Base-by-base conservation (phyloP, 2,113 vertebrate species). In the Collichthys lucidus region DNA sequence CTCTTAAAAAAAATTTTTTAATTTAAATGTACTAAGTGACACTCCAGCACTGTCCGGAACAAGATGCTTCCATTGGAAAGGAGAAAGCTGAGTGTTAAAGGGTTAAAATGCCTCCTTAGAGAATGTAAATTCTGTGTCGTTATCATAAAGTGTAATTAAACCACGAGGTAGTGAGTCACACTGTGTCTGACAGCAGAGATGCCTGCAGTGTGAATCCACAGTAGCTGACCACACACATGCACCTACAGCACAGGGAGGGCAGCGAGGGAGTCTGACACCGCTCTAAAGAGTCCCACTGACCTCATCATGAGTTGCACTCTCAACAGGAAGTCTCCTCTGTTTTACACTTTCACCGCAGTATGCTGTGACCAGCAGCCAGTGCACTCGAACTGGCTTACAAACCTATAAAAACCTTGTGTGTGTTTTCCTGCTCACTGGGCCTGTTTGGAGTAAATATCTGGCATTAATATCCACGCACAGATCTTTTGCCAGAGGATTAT, bases 401-500 rank as follows among this genome's bases (percentile, higher is more conserved):
- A 62, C 52, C 71, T 9, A 22, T 60, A 26, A 64, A 64, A 76
- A 49, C 26, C 75, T 14, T n/a, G 56, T 74, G 7, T 53, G 62
- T 52, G 70, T 69, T 63, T 77, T 31, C 64, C 47, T 53, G 35
- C 26, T 63, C 22, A 31, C 6, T 0, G 62, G 62, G 44, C 15
- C 44, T 74, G 82, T 90, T 91, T 91, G 81, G 67, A 79, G 88
- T 88, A 88, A 93, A 92, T 88, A 89, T 83, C 77, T 17, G 5
- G 26, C 68, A 88, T 79, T 85, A 86, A 90, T 88, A 90, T 82
- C 85, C 79, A 80, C 78, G 77, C 73, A 42, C 66, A 79, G 84
- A 88, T 93, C 83, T 85, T 85, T 77, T 56, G 73, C 79, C 84
- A 86, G 88, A 77, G 86, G 86, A 92, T 91, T 92, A 93, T 91